A percentile compares a stretch with the other conserved stretches of the same genome.
Conservation (phyloP, 2,797 vertebrate species). For the Hippoglossus hippoglossus region DNA sequence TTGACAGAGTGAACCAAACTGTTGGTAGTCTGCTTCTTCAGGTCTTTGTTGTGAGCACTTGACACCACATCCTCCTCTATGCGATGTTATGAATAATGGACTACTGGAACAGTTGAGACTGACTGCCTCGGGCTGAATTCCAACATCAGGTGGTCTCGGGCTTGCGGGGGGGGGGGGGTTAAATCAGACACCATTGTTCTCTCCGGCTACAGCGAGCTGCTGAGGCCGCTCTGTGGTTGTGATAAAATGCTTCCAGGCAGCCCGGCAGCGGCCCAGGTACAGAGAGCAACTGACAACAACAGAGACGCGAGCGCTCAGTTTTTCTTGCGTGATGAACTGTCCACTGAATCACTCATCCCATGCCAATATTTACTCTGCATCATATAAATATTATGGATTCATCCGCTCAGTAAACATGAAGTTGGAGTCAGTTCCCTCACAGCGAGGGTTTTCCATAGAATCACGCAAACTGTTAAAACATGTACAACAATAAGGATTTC, state of each 20-base stretch:
- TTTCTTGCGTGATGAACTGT: constrained; percentile 22
- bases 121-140: constrained; percentile 44
- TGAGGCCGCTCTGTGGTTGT: constrained; percentile 30
- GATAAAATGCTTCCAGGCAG: constrained; percentile 37
- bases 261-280: not conserved
- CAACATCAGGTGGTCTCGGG: constrained; percentile 37
- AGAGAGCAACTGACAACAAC: constrained; percentile 20
- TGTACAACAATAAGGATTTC: too few relatives aligned
- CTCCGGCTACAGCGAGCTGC: constrained; percentile 10
- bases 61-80: constrained; percentile 30
- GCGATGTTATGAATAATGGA: constrained; percentile 61
- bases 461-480: not conserved
- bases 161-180: constrained; percentile 21
- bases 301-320: constrained; percentile 19
- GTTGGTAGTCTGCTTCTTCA: constrained; percentile 8
- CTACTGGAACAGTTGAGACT: constrained; percentile 30
- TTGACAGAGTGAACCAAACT: constrained; percentile 1
- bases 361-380: not conserved
- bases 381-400: constrained; percentile 3
- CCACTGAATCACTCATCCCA: constrained; percentile 23
- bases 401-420: not conserved
- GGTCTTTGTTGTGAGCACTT: constrained; percentile 12
- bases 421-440: not conserved
- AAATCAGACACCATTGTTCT: constrained; percentile 23
- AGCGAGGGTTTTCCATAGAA: not conserved